These are phyloP conservation scores for Notodonta ziczac DNA, from an alignment of 2,888 invertebrate genomes.

Conservation along the genomic window DNA sequence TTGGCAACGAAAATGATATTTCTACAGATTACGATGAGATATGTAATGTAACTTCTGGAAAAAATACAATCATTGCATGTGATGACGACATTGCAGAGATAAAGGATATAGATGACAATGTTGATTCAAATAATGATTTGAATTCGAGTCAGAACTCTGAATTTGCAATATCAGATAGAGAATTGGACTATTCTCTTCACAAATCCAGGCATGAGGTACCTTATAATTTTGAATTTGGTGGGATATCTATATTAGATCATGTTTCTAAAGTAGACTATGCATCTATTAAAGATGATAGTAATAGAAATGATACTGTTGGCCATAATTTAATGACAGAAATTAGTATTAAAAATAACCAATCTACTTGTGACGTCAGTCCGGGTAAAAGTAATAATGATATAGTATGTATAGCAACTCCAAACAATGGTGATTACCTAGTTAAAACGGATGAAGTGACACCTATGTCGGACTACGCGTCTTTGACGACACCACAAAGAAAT, in stretches of 20 bases:
- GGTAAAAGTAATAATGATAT: slow-evolving; percentile 19
- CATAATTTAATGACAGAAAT: slow-evolving; percentile 31
- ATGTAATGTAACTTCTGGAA: slow-evolving; percentile 28
- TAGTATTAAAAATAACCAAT: slow-evolving; percentile 15
- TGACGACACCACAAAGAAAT: slow-evolving; percentile 84
- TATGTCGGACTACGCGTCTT: slow-evolving; percentile 82
- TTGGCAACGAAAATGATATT: slow-evolving; percentile 59
- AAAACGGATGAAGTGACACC: slow-evolving; percentile 84
- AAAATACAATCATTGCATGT: not conserved
- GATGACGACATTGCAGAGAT: not conserved
- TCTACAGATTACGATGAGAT: slow-evolving; percentile 75
- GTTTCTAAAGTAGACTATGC: slow-evolving; percentile 22
- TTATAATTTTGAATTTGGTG: slow-evolving; percentile 53
- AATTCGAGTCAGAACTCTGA: slow-evolving; percentile 54
- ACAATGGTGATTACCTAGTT: slow-evolving; percentile 72
- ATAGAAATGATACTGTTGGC: slow-evolving; percentile 10
- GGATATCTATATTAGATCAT: slow-evolving; percentile 52
- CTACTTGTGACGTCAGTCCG: not conserved
- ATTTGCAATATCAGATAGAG: slow-evolving; percentile 83
- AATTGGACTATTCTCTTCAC: slow-evolving; percentile 86
- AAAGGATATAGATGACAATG: not conserved
- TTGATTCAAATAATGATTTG: slow-evolving; percentile 19
- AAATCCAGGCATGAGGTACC: slow-evolving; percentile 48
- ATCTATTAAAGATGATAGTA: slow-evolving; percentile 11
- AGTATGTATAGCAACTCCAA: slow-evolving; percentile 59